phyloP scores from a whole-genome alignment of 2,113 vertebrate species.

The Aegithalos caudatus region DNA sequence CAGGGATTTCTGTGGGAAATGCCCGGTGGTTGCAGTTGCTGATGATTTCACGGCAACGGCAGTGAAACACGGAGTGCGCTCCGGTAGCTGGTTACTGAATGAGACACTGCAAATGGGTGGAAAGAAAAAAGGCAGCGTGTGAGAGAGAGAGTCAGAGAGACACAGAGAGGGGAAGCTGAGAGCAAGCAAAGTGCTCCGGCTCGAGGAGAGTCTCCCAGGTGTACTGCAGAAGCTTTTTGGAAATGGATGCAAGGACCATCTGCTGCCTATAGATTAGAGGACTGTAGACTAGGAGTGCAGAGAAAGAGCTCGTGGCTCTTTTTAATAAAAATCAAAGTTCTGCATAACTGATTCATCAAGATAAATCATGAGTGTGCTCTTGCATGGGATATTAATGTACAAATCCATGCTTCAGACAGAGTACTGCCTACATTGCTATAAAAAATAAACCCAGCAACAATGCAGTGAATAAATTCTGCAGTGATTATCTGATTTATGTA shows the following conservation, averaged over 20 bases:
- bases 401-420: constrained; percentile 27
- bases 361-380: constrained; percentile 26
- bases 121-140: constrained; percentile 10
- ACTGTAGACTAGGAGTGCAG: not conserved
- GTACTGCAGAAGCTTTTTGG: constrained; percentile 70
- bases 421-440: constrained; percentile 15
- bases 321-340: constrained; percentile 56
- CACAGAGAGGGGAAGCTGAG: constrained; percentile 51
- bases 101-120: constrained; percentile 37
- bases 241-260: constrained; percentile 70
- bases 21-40: constrained; percentile 81
- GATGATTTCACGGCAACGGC: constrained; percentile 78
- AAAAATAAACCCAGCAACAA: constrained; percentile 35
- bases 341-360: constrained; percentile 45
- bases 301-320: constrained; percentile 8
- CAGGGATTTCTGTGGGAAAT: constrained; percentile 77
- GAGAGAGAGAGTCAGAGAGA: constrained; percentile 29
- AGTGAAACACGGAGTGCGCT: constrained; percentile 37
- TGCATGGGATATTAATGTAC: constrained; percentile 18
- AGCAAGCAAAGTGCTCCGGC: constrained; percentile 53
- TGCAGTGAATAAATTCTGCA: constrained; percentile 58
- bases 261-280: constrained; percentile 63
- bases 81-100: constrained; percentile 23
- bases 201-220: constrained; percentile 33
- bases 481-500: constrained; percentile 28